Base-by-base conservation (phyloP, 2,888 invertebrate species). In the Acrobasis suavella region DNA sequence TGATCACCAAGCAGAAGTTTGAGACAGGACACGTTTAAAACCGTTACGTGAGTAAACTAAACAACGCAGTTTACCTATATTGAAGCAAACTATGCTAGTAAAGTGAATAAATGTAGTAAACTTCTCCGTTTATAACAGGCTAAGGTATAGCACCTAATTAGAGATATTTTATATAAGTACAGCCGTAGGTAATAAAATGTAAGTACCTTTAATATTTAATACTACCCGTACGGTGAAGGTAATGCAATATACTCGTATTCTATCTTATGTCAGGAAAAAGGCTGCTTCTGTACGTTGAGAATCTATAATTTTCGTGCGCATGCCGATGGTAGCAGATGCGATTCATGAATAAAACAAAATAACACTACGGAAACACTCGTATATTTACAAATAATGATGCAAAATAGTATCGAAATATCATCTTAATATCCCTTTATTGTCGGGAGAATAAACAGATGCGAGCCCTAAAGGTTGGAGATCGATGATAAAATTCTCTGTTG, bases 401-500 rank as follows among this genome's bases (percentile, higher is more conserved):
- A 38, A 50, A 32, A 60, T 37, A 15, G 16, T 51, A 37, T 50
- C 37, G 15, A 60, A 50, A 60, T 49, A 32, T 60, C 38, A 50
- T 50, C 50, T 22, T 60, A 37, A 17, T 50, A 50, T 14, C 10
- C 16, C 39, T 50, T 7, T 59, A 49, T 15, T 38, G 50, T 38
- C 38, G 17, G 37, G 17, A 52, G 52, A 60, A 51, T 51, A 60
- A 60, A 51, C 52, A 52, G 52, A 52, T 16, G 39, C 51, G 50
- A 52, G 32, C 22, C 15, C 50, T 22, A 32, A 49, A 76, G 70
- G 69, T 70, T 63, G 72, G 73, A 73, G 73, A 74, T 75, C 76
- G 74, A 73, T 72, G 68, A 74, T 75, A 74, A 74, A 76, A 77
- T 79, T 77, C 78, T 75, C 72, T 77, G 64, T 69, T 69, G 70